Conservation (phyloP, 2,888 invertebrate species). For the Mactromeris polynyma region DNA sequence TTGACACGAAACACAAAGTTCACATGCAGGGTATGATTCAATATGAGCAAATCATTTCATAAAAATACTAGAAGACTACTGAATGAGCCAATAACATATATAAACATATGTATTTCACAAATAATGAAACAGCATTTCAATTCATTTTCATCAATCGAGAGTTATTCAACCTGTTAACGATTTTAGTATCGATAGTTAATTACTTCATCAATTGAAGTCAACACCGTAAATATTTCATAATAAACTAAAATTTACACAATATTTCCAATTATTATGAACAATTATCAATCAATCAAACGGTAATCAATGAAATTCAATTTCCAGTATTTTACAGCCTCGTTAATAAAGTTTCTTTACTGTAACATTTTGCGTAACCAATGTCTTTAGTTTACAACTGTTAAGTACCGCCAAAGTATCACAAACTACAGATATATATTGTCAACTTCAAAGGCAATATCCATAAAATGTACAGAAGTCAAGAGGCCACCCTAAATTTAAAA, state of each 20-base stretch:
- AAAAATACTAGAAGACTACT: too few relatives aligned
- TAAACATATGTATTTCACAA: neutral
- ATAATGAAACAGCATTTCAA: neutral
- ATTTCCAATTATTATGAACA: neutral
- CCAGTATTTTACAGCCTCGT: neutral
- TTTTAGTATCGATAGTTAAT: neutral
- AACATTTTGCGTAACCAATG: neutral
- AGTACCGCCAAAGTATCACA: neutral
- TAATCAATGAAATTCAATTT: neutral
- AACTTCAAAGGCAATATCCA: slow-evolving; percentile 1
- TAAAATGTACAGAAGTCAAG: slow-evolving; percentile 16
- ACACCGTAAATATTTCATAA: too few relatives aligned
- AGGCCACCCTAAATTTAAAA: neutral
- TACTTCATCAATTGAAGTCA: neutral
- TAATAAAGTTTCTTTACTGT: neutral
- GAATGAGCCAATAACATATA: neutral
- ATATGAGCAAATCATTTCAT: too few relatives aligned
- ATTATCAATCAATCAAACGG: neutral
- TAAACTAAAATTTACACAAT: neutral
- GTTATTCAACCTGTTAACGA: neutral
- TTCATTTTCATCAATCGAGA: neutral
- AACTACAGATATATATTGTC: neutral
- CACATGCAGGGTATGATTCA: too few relatives aligned
- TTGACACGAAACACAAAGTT: too few relatives aligned
- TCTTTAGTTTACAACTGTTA: neutral